These are phyloP conservation scores for Gephyroberyx darwinii DNA, from an alignment of 2,797 vertebrate species.

Conservation along the genomic window DNA sequence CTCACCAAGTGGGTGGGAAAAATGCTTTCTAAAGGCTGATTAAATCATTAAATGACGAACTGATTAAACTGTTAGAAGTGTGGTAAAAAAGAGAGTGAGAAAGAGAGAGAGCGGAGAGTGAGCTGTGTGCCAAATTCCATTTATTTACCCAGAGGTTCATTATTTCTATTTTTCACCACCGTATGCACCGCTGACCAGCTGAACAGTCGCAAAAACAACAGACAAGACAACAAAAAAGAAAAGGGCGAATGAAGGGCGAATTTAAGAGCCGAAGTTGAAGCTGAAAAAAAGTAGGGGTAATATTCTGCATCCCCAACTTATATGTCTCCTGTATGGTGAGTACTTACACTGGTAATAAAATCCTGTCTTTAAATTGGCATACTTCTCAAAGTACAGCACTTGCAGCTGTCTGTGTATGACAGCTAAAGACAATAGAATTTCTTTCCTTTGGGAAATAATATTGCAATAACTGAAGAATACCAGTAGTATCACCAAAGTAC, in stretches of 20 bases:
- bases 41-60: constrained; percentile 61
- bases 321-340: background rate
- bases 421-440: background rate
- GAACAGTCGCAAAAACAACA: constrained; percentile 48
- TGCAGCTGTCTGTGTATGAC: no score
- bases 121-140: constrained; percentile 47
- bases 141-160: constrained; percentile 60
- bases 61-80: constrained; percentile 62
- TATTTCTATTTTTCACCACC: constrained; percentile 55
- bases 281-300: constrained; percentile 8
- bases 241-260: constrained; percentile 18
- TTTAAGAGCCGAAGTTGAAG: background rate
- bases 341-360: background rate
- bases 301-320: background rate
- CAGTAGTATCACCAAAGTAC: no score
- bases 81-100: constrained; percentile 37
- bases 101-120: constrained; percentile 31
- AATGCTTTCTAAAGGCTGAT: constrained; percentile 55
- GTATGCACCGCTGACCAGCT: constrained; percentile 44
- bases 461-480: no score
- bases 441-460: no score
- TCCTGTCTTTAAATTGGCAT: background rate
- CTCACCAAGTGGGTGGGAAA: constrained; percentile 18
- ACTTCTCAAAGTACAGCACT: background rate
- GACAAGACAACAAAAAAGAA: constrained; percentile 31